These are phyloP conservation scores for Alouatta palliata DNA, from an alignment of 2,113 vertebrate species.

Conservation along the genomic window DNA sequence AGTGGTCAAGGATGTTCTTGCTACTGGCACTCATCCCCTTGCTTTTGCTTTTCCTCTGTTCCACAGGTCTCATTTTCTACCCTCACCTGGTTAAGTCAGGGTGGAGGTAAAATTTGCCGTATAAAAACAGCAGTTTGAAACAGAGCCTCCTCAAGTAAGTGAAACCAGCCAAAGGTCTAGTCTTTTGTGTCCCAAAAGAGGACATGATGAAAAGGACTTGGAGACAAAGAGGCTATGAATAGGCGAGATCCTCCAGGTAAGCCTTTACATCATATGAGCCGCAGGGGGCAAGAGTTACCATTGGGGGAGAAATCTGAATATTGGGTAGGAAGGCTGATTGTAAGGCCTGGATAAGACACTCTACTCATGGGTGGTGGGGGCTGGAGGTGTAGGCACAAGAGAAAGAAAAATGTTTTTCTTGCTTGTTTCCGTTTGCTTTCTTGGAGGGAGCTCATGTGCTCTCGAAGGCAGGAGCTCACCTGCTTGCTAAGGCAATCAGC, in stretches of 20 bases:
- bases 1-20: neutral
- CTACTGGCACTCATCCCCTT: neutral
- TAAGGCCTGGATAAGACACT: neutral
- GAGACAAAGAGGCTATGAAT: neutral
- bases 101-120: neutral
- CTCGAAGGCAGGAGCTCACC: neutral
- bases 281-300: neutral
- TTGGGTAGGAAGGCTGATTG: neutral
- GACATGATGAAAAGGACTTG: neutral
- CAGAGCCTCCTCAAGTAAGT: neutral
- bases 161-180: neutral
- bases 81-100: neutral
- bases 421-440: neutral
- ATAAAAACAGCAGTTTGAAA: neutral
- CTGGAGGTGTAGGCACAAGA: neutral
- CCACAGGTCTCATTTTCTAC: neutral
- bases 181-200: neutral
- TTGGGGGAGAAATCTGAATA: neutral
- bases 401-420: neutral
- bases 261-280: neutral
- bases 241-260: neutral
- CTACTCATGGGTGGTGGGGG: neutral
- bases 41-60: neutral
- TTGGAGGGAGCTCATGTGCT: neutral
- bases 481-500: neutral